These are phyloP conservation scores for Pseudois nayaur DNA, from an alignment of 2,113 vertebrate genomes.

Conservation along the genomic window DNA sequence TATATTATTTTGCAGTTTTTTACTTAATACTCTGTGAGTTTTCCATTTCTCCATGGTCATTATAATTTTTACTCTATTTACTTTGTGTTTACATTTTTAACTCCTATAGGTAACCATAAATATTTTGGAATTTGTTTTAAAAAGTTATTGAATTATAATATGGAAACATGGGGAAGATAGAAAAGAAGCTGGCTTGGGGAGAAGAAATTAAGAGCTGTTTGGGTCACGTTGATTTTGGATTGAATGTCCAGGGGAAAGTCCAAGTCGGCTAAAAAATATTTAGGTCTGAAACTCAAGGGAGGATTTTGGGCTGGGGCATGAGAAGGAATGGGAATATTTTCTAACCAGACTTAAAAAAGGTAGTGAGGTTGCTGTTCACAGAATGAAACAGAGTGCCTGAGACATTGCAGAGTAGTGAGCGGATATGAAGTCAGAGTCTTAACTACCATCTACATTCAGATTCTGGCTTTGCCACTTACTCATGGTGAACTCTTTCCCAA, in stretches of 20 bases:
- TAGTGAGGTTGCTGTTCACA: not conserved
- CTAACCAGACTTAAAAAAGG: not conserved
- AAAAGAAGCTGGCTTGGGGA: not conserved
- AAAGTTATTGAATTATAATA: not conserved
- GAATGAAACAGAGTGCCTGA: not conserved
- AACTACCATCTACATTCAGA: not conserved
- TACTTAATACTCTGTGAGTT: not conserved
- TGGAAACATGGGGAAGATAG: not conserved
- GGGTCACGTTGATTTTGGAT: not conserved
- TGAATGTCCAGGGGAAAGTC: not conserved
- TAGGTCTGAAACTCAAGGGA: not conserved
- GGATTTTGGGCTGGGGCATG: not conserved
- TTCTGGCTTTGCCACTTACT: not conserved
- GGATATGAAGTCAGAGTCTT: not conserved
- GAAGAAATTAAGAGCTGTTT: not conserved
- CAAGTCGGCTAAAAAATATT: not conserved
- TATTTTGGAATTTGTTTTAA: not conserved
- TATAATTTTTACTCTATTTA: not conserved
- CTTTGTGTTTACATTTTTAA: not conserved
- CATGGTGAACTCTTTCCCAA: not conserved
- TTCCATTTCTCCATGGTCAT: not conserved
- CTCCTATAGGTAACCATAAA: not conserved
- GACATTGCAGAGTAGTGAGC: not conserved
- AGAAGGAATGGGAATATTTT: not conserved
- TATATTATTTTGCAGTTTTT: not conserved